Conservation (phyloP, 2,113 vertebrate genomes). For the Lampris incognitus region DNA sequence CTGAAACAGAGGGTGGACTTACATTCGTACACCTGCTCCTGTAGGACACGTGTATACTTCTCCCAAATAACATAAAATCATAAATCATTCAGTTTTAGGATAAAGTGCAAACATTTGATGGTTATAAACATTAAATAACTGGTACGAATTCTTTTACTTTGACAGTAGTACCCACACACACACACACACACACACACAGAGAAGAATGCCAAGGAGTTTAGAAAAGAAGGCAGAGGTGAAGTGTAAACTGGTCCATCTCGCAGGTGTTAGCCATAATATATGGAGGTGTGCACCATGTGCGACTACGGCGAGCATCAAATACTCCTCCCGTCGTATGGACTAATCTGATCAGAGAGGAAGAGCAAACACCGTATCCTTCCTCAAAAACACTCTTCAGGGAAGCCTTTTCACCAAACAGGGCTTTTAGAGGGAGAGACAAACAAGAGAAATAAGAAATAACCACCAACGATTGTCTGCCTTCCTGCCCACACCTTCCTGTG, state of each 20-base stretch:
- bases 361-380: no score
- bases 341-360: no score
- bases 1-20: neutral
- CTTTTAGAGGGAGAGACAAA: no score
- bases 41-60: neutral
- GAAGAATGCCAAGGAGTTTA: neutral
- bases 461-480: no score
- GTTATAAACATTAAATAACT: neutral
- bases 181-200: slow-evolving; percentile 3
- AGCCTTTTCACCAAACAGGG: no score
- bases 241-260: neutral
- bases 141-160: slow-evolving; percentile 6
- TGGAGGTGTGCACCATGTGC: no score
- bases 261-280: neutral
- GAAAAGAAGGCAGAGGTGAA: neutral
- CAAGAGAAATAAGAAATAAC: no score
- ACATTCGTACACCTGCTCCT: slow-evolving; percentile 47
- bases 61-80: neutral
- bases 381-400: no score
- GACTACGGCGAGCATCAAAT: no score
- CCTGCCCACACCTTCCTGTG: no score
- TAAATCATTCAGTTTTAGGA: slow-evolving; percentile 31
- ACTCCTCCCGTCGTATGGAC: no score
- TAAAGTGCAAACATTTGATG: slow-evolving; percentile 53
- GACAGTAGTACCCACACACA: slow-evolving; percentile 25